Evolutionary conservation across 2,113 vertebrate genomes (phyloP).

Genomic region (Prunella himalayana): DNA sequence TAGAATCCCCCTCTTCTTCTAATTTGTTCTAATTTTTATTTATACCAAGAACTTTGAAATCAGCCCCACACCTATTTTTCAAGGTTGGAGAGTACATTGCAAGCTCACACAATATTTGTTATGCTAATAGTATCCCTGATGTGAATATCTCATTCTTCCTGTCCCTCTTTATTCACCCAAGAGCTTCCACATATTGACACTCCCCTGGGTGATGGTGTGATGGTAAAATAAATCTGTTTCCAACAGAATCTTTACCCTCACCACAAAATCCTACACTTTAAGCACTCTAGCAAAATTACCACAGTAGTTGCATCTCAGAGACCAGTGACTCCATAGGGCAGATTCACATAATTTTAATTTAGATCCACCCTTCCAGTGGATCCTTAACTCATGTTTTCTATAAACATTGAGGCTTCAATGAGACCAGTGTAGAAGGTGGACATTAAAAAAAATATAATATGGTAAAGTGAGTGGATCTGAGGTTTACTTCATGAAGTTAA

Average conservation of each 20-base stretch:
- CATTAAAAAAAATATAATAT: background rate
- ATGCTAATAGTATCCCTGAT: background rate
- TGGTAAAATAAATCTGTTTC: accelerated
- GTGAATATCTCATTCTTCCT: background rate
- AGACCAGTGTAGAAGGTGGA: accelerated
- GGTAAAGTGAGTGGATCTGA: background rate
- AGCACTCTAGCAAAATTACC: background rate
- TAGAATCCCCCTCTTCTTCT: background rate
- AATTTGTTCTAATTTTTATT: background rate
- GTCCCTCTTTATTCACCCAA: background rate
- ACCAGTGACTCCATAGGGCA: background rate
- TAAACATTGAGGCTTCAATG: background rate
- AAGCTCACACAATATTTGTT: background rate
- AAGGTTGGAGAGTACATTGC: accelerated
- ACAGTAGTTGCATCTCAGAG: background rate
- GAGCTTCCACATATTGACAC: background rate
- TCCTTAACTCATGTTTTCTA: background rate
- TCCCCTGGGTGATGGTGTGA: background rate
- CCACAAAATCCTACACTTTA: background rate
- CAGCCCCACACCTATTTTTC: background rate
- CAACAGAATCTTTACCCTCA: background rate
- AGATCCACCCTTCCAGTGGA: background rate
- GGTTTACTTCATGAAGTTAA: background rate
- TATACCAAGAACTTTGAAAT: background rate
- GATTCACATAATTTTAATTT: background rate